These are phyloP conservation scores for Pseudoips prasinana DNA, from an alignment of 2,888 invertebrate genomes.

Conservation along the genomic window DNA sequence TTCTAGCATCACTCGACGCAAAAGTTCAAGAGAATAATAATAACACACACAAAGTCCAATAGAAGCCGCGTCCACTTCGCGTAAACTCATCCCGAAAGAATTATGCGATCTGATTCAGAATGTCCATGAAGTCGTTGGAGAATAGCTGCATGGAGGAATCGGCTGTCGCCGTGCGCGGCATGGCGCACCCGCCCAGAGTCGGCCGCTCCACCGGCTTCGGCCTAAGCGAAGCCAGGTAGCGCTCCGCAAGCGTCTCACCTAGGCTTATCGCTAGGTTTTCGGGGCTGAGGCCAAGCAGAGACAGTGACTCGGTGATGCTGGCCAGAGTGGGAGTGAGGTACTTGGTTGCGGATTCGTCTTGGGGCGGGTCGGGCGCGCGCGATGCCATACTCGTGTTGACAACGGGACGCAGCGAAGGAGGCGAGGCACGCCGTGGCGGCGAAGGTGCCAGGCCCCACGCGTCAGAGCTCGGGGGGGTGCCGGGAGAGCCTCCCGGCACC, in stretches of 20 bases:
- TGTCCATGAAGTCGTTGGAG: conserved; percentile 84
- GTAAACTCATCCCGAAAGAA: conserved; percentile 5
- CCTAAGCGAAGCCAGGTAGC: conserved; percentile 68
- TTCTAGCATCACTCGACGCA: conserved; percentile 50
- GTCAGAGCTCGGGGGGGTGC: conserved; percentile 67
- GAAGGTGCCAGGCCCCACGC: conserved; percentile 65
- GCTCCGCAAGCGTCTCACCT: conserved; percentile 73
- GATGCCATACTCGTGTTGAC: conserved; percentile 78
- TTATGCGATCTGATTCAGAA: conserved; percentile 83
- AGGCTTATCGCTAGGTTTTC: conserved; percentile 70
- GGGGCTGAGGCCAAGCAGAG: conserved; percentile 66
- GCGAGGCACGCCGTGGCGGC: conserved; percentile 68
- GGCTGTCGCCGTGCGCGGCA: conserved; percentile 45
- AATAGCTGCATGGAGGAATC: conserved; percentile 80
- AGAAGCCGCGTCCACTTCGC: conserved; percentile 38
- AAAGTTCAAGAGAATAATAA: conserved; percentile 42
- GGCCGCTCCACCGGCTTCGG: conserved; percentile 56
- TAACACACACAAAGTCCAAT: conserved; percentile 47
- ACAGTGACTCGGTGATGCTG: conserved; percentile 71
- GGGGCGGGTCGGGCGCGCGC: conserved; percentile 48
- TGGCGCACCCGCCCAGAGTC: conserved; percentile 47
- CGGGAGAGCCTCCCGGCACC: conserved; percentile 84
- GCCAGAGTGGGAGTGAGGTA: conserved; percentile 57
- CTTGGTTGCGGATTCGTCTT: conserved; percentile 49
- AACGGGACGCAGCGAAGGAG: conserved; percentile 71